A percentile compares a stretch with the other conserved stretches of the same genome.
Conservation (phyloP, 2,113 vertebrate species). For the Cololabis saira region DNA sequence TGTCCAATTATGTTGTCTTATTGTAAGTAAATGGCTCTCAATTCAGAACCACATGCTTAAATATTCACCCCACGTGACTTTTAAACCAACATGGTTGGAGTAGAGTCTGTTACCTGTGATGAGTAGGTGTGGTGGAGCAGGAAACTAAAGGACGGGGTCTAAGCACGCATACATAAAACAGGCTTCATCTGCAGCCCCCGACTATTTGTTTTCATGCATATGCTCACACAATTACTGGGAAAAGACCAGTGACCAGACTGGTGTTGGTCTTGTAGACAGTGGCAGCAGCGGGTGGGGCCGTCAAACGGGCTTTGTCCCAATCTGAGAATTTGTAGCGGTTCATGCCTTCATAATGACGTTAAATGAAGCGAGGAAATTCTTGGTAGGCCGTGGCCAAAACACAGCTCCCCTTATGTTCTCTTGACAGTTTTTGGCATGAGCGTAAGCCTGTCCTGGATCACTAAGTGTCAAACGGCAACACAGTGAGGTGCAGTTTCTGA, state of each 20-base stretch:
- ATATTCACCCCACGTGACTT: slow-evolving; percentile 19
- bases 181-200: slow-evolving; percentile 20
- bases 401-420: slow-evolving; percentile 66
- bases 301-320: slow-evolving; percentile 77
- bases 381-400: slow-evolving; percentile 65
- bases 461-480: slow-evolving; percentile 29
- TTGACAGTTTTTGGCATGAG: slow-evolving; percentile 40
- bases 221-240: slow-evolving; percentile 60
- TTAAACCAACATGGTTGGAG: slow-evolving; percentile 70
- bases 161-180: slow-evolving; percentile 43
- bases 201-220: slow-evolving; percentile 74
- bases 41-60: slow-evolving; percentile 18
- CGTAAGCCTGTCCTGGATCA: slow-evolving; percentile 17
- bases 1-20: slow-evolving; percentile 9
- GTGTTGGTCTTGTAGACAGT: slow-evolving; percentile 51
- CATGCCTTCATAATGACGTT: slow-evolving; percentile 85
- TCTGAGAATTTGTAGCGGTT: slow-evolving; percentile 85
- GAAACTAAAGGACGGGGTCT: slow-evolving; percentile 19
- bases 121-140: slow-evolving; percentile 54
- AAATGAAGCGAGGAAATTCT: slow-evolving; percentile 84
- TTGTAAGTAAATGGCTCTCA: slow-evolving; percentile 18
- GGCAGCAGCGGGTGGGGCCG: slow-evolving; percentile 50
- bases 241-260: slow-evolving; percentile 51
- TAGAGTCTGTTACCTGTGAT: slow-evolving; percentile 49
- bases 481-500: slow-evolving; percentile 11